Conservation (phyloP, 2,113 vertebrate genomes). For the Silurus asotus region DNA sequence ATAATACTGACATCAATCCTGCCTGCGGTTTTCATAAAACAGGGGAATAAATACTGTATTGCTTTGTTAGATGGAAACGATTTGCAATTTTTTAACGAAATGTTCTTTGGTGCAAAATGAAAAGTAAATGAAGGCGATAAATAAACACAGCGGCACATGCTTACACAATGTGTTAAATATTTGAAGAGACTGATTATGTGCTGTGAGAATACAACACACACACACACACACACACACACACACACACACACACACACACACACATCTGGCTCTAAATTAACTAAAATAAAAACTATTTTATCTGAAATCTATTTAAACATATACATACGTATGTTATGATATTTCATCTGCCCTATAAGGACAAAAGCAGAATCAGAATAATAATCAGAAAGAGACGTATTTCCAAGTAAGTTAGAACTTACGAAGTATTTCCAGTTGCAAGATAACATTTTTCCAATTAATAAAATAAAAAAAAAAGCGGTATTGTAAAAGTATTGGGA, state of each 20-base stretch:
- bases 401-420: too few species aligned
- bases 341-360: too few species aligned
- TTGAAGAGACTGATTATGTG: slow-evolving; percentile 1
- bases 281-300: background rate
- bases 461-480: too few species aligned
- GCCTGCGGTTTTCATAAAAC: background rate
- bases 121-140: slow-evolving; percentile 9
- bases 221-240: too few species aligned
- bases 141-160: background rate
- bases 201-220: background rate
- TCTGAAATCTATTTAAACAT: background rate
- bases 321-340: too few species aligned
- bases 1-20: too few species aligned
- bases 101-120: background rate
- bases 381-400: too few species aligned
- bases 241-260: too few species aligned
- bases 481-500: too few species aligned
- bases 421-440: too few species aligned
- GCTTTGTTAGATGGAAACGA: background rate
- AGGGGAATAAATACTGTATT: background rate
- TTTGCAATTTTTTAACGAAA: background rate
- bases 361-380: too few species aligned
- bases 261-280: background rate
- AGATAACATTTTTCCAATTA: too few species aligned
- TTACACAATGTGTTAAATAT: background rate